These are phyloP conservation scores for Laticauda laticaudata DNA, from an alignment of 2,113 vertebrate species.

Conservation along the genomic window DNA sequence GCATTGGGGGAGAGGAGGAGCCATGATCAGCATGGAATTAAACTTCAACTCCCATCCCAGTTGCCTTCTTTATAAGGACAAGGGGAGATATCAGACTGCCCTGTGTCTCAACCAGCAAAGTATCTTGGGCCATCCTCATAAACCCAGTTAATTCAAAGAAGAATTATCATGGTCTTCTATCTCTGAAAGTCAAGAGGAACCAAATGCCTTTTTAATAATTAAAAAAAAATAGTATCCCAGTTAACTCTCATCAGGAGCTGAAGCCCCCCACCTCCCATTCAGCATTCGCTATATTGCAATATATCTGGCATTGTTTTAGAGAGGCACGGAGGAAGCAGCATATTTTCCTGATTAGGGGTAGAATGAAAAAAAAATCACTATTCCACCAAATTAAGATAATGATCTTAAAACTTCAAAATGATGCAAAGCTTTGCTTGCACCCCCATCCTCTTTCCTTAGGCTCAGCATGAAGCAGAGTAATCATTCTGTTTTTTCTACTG, in stretches of 20 bases:
- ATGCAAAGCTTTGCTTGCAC: background rate
- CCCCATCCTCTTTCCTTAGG: background rate
- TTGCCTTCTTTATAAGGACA: background rate
- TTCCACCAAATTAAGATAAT: background rate
- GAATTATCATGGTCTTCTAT: too few species aligned
- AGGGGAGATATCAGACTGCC: background rate
- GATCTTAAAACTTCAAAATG: background rate
- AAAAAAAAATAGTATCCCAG: background rate
- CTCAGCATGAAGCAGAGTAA: background rate
- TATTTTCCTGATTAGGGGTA: conserved; percentile 17
- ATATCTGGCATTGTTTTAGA: conserved; percentile 7
- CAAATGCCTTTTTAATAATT: background rate
- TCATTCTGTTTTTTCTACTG: background rate
- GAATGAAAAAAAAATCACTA: background rate
- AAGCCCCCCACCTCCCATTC: background rate
- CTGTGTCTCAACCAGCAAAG: background rate
- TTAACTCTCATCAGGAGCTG: background rate
- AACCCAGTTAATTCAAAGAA: background rate
- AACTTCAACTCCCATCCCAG: background rate
- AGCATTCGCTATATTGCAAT: background rate
- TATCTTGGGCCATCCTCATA: background rate
- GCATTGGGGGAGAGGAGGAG: background rate
- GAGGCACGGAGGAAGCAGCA: background rate
- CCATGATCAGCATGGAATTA: background rate
- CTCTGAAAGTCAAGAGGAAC: background rate